phyloP scores from a whole-genome alignment of 1,140 invertebrate genomes.

The Neodiprion lecontei region DNA sequence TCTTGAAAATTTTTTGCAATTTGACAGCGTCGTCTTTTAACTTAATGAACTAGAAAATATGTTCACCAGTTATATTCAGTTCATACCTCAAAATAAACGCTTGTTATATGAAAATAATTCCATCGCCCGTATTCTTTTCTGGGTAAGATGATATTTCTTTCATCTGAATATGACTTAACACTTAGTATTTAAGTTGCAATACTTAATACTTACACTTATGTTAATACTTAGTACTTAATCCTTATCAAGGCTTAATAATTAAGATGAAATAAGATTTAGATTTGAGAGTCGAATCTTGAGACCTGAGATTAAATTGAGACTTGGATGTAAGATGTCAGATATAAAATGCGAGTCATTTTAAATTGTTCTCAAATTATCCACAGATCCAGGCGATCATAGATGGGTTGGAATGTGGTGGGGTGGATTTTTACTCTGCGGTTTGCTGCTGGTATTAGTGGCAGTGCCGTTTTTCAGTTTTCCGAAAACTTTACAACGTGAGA shows the following conservation, averaged over 20 bases:
- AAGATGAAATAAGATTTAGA: slow-evolving; percentile 16
- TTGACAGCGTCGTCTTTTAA: neutral
- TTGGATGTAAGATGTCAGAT: no score
- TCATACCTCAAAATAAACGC: no score
- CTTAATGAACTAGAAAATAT: neutral
- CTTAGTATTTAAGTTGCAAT: neutral
- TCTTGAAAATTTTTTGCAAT: neutral
- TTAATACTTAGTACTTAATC: slow-evolving; percentile 9
- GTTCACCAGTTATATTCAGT: no score
- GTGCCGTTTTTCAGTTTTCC: slow-evolving; percentile 90
- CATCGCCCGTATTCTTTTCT: no score
- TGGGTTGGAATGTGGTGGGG: slow-evolving; percentile 98
- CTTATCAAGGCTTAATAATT: neutral
- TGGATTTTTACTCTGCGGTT: slow-evolving; percentile 84
- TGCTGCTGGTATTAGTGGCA: slow-evolving; percentile 81
- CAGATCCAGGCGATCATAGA: slow-evolving; percentile 80
- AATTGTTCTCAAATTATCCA: slow-evolving; percentile 30
- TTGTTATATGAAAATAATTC: no score
- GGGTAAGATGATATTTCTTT: no score
- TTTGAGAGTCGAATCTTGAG: neutral
- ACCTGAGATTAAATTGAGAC: no score
- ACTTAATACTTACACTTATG: slow-evolving; percentile 7
- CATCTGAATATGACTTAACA: no score
- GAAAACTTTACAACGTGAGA: slow-evolving; percentile 81
- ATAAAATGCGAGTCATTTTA: no score